Conservation (phyloP, 2,888 invertebrate genomes). For the Acholoe squamosa region DNA sequence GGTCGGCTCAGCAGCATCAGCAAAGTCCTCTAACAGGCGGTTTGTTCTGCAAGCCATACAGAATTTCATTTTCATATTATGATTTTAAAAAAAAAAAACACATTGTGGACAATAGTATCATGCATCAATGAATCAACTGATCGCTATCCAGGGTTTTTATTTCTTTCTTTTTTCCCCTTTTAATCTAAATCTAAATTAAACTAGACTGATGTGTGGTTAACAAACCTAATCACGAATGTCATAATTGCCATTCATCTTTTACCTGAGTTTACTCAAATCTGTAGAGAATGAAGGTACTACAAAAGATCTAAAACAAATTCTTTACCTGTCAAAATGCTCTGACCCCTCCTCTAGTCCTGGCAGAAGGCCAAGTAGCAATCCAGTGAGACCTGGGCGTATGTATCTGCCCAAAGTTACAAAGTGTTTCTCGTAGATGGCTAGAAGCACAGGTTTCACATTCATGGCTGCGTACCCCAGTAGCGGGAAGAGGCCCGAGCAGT, state of each 20-base stretch:
- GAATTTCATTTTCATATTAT: neutral
- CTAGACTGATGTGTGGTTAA: too few relatives aligned
- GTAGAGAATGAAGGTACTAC: too few relatives aligned
- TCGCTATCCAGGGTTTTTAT: too few relatives aligned
- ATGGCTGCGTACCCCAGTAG: slow-evolving; percentile 93
- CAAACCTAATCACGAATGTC: too few relatives aligned
- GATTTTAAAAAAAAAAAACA: too few relatives aligned
- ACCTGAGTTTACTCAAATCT: too few relatives aligned
- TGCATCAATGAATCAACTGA: too few relatives aligned
- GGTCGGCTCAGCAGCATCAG: slow-evolving; percentile 89
- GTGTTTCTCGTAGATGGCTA: slow-evolving; percentile 93
- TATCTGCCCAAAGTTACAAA: slow-evolving; percentile 92
- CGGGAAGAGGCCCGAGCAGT: slow-evolving; percentile 92
- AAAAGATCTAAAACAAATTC: too few relatives aligned
- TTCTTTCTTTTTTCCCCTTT: too few relatives aligned
- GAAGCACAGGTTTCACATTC: slow-evolving; percentile 92
- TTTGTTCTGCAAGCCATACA: slow-evolving; percentile 65
- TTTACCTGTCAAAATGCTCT: slow-evolving; percentile 90
- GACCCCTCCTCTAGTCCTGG: slow-evolving; percentile 94
- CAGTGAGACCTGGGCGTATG: slow-evolving; percentile 91
- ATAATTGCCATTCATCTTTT: too few relatives aligned
- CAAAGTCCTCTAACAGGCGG: slow-evolving; percentile 87
- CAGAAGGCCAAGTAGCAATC: slow-evolving; percentile 93
- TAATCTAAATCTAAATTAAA: too few relatives aligned
- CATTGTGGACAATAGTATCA: too few relatives aligned